Conservation (phyloP, 2,797 vertebrate genomes). For the Tapera naevia region DNA sequence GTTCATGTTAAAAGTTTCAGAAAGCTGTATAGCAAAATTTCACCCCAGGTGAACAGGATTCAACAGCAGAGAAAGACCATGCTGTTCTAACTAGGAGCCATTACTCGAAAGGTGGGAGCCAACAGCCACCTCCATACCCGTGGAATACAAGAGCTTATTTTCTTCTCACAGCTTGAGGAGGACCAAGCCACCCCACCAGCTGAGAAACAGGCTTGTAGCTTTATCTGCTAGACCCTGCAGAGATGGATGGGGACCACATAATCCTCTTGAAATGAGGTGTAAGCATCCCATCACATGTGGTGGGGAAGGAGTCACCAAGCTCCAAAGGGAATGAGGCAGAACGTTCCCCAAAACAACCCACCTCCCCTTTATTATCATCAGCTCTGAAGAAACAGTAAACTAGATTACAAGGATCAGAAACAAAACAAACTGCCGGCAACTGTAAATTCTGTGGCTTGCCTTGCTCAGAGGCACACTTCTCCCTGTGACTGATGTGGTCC, state of each 20-base stretch:
- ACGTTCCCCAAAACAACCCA: too few species aligned
- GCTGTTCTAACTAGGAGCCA: too few species aligned
- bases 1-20: rapidly evolving
- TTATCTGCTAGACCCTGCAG: background rate
- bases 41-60: background rate
- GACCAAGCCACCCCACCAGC: background rate
- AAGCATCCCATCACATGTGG: background rate
- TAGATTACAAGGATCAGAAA: background rate
- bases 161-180: rapidly evolving
- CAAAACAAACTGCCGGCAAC: background rate
- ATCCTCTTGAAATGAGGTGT: too few species aligned
- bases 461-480: background rate
- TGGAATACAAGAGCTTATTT: too few species aligned
- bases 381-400: background rate
- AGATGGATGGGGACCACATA: background rate
- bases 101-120: background rate
- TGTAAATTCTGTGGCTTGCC: too few species aligned
- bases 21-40: background rate
- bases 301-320: too few species aligned
- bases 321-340: background rate
- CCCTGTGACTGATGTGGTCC: background rate
- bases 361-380: background rate
- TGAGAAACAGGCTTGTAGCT: background rate
- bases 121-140: background rate
- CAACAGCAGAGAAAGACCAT: background rate